These are phyloP conservation scores for Orycteropus afer DNA, from an alignment of 2,113 vertebrate species.

Conservation along the genomic window DNA sequence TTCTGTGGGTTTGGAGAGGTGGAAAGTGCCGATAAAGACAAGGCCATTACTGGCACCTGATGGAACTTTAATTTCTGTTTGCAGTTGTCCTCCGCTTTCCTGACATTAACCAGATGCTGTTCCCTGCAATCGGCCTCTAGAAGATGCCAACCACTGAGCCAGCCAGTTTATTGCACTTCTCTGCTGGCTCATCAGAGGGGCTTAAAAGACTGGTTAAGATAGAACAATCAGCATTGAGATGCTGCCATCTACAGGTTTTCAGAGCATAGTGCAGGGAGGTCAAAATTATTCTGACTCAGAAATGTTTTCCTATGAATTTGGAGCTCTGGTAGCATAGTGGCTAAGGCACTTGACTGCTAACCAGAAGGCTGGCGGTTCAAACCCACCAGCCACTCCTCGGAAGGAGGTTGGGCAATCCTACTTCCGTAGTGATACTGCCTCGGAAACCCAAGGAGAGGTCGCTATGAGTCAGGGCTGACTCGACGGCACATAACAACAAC, in stretches of 20 bases:
- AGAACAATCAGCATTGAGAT: neutral
- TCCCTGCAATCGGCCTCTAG: neutral
- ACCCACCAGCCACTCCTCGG: too few relatives aligned
- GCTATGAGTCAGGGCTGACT: too few relatives aligned
- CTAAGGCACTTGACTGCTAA: too few relatives aligned
- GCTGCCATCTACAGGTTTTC: neutral
- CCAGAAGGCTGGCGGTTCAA: too few relatives aligned
- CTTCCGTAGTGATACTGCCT: too few relatives aligned
- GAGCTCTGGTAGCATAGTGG: too few relatives aligned
- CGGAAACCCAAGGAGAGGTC: too few relatives aligned
- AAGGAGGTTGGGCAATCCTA: too few relatives aligned
- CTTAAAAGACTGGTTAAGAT: neutral
- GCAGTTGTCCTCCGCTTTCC: neutral
- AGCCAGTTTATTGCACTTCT: neutral
- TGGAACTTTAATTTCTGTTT: neutral
- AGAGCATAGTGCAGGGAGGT: neutral
- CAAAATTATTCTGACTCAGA: neutral
- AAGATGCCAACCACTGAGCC: neutral
- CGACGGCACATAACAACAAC: too few relatives aligned
- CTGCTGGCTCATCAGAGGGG: neutral
- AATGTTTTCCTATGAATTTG: neutral
- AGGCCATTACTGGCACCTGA: neutral
- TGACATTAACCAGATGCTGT: neutral
- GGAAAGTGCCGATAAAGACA: neutral
- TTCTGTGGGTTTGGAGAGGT: too few relatives aligned